Percentiles rank a stretch among this genome's conserved stretches.
phyloP scores from a whole-genome alignment of 2,888 invertebrate species.

The Dusona sp. region DNA sequence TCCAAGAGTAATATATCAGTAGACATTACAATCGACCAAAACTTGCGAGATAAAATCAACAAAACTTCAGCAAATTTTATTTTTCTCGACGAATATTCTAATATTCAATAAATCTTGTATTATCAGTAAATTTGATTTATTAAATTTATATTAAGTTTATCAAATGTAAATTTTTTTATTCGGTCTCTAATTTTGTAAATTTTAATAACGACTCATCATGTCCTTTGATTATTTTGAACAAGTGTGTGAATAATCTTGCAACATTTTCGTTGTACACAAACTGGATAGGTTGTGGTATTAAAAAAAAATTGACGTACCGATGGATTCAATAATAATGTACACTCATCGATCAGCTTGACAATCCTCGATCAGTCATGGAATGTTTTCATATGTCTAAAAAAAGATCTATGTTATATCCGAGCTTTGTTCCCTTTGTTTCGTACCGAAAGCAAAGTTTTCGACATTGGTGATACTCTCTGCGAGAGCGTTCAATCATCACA shows the following conservation, averaged over 20 bases:
- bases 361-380: slow-evolving; percentile 54
- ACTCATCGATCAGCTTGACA: slow-evolving; percentile 49
- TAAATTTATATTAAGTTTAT: too few relatives aligned
- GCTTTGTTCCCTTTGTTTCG: slow-evolving; percentile 53
- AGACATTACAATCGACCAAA: background rate
- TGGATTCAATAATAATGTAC: slow-evolving; percentile 35
- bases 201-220: background rate
- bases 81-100: too few relatives aligned
- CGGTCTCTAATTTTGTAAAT: background rate
- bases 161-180: too few relatives aligned
- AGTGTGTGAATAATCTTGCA: background rate
- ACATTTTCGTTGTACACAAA: background rate
- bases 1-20: background rate
- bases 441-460: slow-evolving; percentile 12
- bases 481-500: slow-evolving; percentile 48
- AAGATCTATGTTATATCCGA: slow-evolving; percentile 32
- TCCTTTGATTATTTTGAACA: background rate
- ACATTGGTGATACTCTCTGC: slow-evolving; percentile 1
- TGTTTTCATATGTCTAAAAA: slow-evolving; percentile 18
- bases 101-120: too few relatives aligned
- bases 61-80: background rate
- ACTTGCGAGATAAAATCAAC: background rate
- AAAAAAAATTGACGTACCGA: slow-evolving; percentile 4
- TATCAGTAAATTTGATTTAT: too few relatives aligned
- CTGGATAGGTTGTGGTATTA: background rate